Evolutionary conservation across 1,140 invertebrate species (phyloP), one percentile per base, ranked within the genome.

Genomic region (Musca domestica): DNA sequence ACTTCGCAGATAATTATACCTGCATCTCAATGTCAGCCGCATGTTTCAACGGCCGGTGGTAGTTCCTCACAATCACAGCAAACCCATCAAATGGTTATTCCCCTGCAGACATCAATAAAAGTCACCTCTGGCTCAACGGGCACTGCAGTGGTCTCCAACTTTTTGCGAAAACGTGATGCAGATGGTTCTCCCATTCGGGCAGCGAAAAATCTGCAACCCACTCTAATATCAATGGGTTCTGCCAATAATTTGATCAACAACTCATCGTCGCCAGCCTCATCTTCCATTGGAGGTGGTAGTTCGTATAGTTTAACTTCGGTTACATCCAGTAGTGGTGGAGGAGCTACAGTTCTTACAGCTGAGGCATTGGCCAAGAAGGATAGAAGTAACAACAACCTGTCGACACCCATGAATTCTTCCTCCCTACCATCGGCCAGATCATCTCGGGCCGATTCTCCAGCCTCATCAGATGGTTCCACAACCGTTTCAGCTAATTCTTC

Each of bases 401-500:
- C 54, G 1, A 19, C 27, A 66, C 46, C 3, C 20, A 30, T 17
- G 4, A 25, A 7, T n/a, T 48, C 63, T 12, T 41, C 49, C 15
- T 19, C 22, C 10, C 85, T 10, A 83, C 84, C 6, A 83, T 67
- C 68, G 15, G 71, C 68, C 5, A 63, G 74, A 27, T 69, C 72
- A 30, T 41, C 74, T 83, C 86, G 72, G 54, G 80, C 78, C 27
- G 75, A 73, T 1, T 80, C 78, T 19, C 77, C 78, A 10, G 79
- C 76, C 14, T 82, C 78, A 6, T 83, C 82, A 19, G 83, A 84
- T 54, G 90, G 91, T n/a, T 91, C 90, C 0, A 91, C 90, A 0
- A 92, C 91, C 0, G 88, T 92, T 1, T 92, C 90, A 1, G 90
- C 90, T 0, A 91, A 90, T n/a, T 91, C 90, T 0, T 91, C 89